phyloP scores from a whole-genome alignment of 1,140 invertebrate genomes.

The Lineus longissimus region DNA sequence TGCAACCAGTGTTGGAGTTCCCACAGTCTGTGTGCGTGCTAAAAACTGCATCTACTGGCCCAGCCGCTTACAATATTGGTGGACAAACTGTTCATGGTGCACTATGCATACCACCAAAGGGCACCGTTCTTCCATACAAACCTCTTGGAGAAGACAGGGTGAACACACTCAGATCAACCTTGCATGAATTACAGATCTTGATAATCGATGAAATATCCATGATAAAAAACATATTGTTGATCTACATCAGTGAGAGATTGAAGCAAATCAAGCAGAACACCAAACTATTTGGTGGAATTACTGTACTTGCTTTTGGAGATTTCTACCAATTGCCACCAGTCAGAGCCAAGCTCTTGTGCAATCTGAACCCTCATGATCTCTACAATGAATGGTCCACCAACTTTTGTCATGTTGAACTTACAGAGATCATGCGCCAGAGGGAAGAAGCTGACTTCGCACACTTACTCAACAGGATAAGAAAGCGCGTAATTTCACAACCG shows the following conservation, averaged over 20 bases:
- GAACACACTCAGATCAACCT: neutral
- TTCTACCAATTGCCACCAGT: slow-evolving; percentile 24
- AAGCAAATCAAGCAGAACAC: slow-evolving; percentile 3
- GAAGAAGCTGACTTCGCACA: neutral
- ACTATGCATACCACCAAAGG: neutral
- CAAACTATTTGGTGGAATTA: slow-evolving; percentile 22
- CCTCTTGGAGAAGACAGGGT: slow-evolving; percentile 4
- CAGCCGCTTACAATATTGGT: neutral
- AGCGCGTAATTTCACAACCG: neutral
- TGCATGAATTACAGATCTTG: slow-evolving; percentile 8
- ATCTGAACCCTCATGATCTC: neutral
- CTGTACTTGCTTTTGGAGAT: slow-evolving; percentile 21
- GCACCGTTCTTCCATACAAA: neutral
- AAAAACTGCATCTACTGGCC: neutral
- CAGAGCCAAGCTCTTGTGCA: neutral
- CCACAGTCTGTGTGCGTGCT: slow-evolving; percentile 10
- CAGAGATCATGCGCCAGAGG: neutral
- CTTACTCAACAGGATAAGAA: neutral
- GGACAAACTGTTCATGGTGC: neutral
- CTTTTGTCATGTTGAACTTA: neutral
- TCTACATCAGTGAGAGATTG: slow-evolving; percentile 21
- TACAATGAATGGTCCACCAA: slow-evolving; percentile 8
- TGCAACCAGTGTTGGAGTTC: neutral
- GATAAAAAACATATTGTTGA: slow-evolving; percentile 15
- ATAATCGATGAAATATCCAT: slow-evolving; percentile 25